Evolutionary conservation across 2,888 invertebrate species (phyloP), one percentile per base, ranked within the genome.

Genomic region (Eudemis profundana): DNA sequence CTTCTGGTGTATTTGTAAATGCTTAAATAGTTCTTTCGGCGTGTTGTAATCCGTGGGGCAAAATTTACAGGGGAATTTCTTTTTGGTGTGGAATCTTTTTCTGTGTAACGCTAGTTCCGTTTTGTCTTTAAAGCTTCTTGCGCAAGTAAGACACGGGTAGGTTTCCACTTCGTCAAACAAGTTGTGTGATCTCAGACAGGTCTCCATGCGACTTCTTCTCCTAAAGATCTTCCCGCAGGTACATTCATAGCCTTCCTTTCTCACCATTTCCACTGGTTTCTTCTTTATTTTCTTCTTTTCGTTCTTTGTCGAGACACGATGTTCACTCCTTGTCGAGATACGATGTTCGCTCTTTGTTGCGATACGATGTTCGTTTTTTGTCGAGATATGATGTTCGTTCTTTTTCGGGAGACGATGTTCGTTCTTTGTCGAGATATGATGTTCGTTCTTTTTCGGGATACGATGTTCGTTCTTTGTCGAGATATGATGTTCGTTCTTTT

Each of bases 21-120:
- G 92, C 74, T 87, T 87, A 69, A 91, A 89, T 2, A 92, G 75
- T 60, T 89, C 88, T 68, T 90, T 91, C 0, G 87, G 75, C 0
- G 88, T 89, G 63, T 85, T 79, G 53, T 90, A 90, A 69, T 90
- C 89, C n/a, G 90, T 90, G 0, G 92, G 92, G 62, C 92, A 92
- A 67, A 92, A 91, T 73, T 92, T 92, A 68, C 92, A 92, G 0
- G 87, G 85, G 63, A 88, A 90, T 61, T 84, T 83, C 69, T 89
- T 90, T 54, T 86, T 77, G 10, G 46, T 57, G 40, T 91, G 92
- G 3, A 85, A 68, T 49, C 86, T 73, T 69, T 86, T 86, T n/a
- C 89, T 77, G 67, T 92, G 92, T 36, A 76, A 69, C 0, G 78
- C 72, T 14, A 91, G 70, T 15, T 87, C 84, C 23, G 84, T 81